phyloP scores from a whole-genome alignment of 2,888 invertebrate genomes.

The Deilephila elpenor region DNA sequence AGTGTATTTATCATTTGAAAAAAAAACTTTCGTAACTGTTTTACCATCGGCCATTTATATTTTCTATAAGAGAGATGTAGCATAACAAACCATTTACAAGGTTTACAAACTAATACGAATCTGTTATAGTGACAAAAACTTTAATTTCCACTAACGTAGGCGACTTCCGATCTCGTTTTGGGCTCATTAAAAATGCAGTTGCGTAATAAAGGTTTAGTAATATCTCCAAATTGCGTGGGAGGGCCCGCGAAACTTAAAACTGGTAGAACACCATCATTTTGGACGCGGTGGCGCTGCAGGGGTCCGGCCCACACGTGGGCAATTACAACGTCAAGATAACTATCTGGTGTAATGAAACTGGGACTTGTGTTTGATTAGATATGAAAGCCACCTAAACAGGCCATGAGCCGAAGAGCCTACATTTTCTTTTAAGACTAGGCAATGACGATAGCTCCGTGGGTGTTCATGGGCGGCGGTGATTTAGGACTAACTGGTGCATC shows the following conservation, averaged over 20 bases:
- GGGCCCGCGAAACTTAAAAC: slow-evolving; percentile 1
- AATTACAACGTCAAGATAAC: slow-evolving; percentile 15
- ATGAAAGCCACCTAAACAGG: neutral
- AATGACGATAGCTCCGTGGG: too few relatives aligned
- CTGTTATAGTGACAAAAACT: slow-evolving; percentile 20
- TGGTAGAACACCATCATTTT: slow-evolving; percentile 15
- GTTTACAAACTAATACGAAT: too few relatives aligned
- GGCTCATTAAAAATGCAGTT: slow-evolving; percentile 28
- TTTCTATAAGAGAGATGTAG: too few relatives aligned
- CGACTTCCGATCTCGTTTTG: slow-evolving; percentile 30
- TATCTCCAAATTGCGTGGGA: neutral
- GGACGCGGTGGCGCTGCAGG: neutral
- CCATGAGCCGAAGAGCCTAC: too few relatives aligned
- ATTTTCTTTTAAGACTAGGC: too few relatives aligned
- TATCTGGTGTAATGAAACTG: slow-evolving; percentile 8
- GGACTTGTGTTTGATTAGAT: neutral
- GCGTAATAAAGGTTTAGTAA: neutral
- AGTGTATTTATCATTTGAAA: too few relatives aligned
- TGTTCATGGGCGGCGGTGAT: too few relatives aligned
- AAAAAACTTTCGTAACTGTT: too few relatives aligned
- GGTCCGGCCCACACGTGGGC: slow-evolving; percentile 15
- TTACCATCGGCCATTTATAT: too few relatives aligned
- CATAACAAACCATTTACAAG: too few relatives aligned
- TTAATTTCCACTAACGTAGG: slow-evolving; percentile 29
- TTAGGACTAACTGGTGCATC: too few relatives aligned